Conservation (phyloP, 2,888 invertebrate species). For the Heliconius sara region DNA sequence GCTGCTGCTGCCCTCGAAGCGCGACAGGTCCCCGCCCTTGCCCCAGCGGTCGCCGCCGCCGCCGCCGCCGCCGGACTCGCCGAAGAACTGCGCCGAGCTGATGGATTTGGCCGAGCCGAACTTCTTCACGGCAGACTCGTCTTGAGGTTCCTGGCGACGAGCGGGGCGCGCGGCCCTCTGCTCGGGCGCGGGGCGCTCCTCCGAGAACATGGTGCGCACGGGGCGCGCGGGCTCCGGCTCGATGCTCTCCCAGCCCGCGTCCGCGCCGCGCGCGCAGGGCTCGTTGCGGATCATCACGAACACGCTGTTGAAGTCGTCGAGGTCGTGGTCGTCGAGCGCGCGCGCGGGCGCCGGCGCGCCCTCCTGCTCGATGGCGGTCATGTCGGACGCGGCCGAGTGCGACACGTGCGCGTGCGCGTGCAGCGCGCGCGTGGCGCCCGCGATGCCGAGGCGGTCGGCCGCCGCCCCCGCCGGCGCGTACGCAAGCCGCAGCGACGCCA, state of each 20-base stretch:
- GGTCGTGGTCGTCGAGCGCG: constrained; percentile 63
- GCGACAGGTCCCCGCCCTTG: constrained; percentile 83
- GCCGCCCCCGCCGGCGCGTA: constrained; percentile 91
- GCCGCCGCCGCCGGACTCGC: constrained; percentile 73
- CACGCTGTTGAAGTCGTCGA: constrained; percentile 78
- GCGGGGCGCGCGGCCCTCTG: constrained; percentile 41
- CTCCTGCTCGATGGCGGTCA: constrained; percentile 96
- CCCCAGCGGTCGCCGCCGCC: constrained; percentile 60
- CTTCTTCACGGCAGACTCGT: constrained; percentile 95
- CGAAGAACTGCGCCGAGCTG: constrained; percentile 98
- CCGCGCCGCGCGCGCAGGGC: constrained; percentile 59
- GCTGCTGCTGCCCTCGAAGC: constrained; percentile 97
- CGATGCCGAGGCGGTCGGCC: constrained; percentile 95
- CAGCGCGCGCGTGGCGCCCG: constrained; percentile 75
- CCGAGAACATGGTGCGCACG: constrained; percentile 69
- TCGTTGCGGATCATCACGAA: constrained; percentile 85
- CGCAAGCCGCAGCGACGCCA: constrained; percentile 88
- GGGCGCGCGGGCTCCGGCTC: constrained; percentile 67
- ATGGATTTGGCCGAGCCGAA: constrained; percentile 99
- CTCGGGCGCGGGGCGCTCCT: constrained; percentile 40
- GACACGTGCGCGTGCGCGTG: constrained; percentile 56
- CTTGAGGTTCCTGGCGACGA: constrained; percentile 58
- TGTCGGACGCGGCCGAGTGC: constrained; percentile 93
- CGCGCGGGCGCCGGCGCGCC: constrained; percentile 61
- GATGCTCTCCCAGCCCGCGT: constrained; percentile 63